Evolutionary conservation across 1,140 invertebrate genomes (phyloP).

Genomic region (Drosophila tropicalis): DNA sequence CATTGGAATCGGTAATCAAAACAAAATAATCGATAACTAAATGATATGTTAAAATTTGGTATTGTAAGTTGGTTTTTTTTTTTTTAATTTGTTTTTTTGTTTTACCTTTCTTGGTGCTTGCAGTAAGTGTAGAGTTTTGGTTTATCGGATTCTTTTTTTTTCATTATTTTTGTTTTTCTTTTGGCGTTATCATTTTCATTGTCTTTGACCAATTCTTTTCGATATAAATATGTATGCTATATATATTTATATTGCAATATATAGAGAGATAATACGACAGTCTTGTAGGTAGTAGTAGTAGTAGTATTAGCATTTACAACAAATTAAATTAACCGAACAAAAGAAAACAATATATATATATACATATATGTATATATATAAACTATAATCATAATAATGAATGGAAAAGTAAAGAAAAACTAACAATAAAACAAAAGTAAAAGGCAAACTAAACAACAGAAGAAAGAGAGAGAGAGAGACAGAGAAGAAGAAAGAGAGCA

Average conservation of each 20-base stretch:
- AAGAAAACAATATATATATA: neutral
- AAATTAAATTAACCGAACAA: neutral
- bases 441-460: neutral
- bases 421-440: neutral
- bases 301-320: conserved; percentile 26
- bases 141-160: conserved; percentile 47
- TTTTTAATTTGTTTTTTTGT: conserved; percentile 40
- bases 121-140: conserved; percentile 82
- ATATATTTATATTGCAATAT: conserved; percentile 54
- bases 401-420: conserved; percentile 5
- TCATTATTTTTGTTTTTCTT: conserved; percentile 7
- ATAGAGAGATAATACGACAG: conserved; percentile 55
- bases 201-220: conserved; percentile 59
- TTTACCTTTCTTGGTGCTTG: conserved; percentile 83
- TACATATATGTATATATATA: no score
- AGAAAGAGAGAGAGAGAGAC: no score
- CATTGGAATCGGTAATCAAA: conserved; percentile 28
- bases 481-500: neutral
- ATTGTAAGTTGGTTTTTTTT: neutral
- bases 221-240: conserved; percentile 64
- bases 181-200: conserved; percentile 21
- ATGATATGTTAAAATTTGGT: neutral
- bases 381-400: neutral
- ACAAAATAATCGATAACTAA: conserved; percentile 20
- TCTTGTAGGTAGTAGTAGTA: conserved; percentile 38